Percentiles rank a stretch among this genome's conserved stretches.
Conservation (phyloP, 2,113 vertebrate species). For the Rhipidura dahli region DNA sequence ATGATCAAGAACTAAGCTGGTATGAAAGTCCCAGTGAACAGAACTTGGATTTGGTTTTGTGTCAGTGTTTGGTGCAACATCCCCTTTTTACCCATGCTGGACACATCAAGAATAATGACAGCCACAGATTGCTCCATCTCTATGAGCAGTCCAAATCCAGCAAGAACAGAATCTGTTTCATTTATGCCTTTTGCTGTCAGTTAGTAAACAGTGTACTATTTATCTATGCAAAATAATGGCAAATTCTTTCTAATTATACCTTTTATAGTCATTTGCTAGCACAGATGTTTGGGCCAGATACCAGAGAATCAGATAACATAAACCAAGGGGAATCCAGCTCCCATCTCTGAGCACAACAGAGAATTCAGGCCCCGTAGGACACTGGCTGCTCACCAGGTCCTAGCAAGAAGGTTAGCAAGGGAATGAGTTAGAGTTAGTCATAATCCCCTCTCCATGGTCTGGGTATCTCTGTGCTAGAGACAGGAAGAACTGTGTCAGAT, state of each 20-base stretch:
- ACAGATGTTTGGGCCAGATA: background rate
- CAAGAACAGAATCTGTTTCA: background rate
- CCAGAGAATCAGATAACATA: background rate
- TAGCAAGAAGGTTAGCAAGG: background rate
- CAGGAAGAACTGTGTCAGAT: background rate
- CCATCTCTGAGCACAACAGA: accelerated
- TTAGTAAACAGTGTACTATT: background rate
- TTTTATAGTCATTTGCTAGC: background rate
- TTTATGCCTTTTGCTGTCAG: background rate
- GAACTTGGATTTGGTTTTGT: background rate
- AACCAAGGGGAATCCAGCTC: background rate
- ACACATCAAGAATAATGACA: background rate
- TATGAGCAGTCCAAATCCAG: background rate
- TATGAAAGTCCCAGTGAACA: background rate
- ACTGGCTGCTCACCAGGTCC: background rate
- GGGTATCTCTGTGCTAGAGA: background rate
- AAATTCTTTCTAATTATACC: background rate
- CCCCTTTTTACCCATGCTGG: background rate
- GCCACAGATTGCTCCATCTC: background rate
- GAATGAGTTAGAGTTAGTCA: background rate
- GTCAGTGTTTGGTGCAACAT: background rate
- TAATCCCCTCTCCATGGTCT: background rate
- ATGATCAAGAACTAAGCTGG: background rate
- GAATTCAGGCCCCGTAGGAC: accelerated
- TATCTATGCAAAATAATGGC: background rate